A percentile compares a stretch with the other conserved stretches of the same genome.
phyloP scores from a whole-genome alignment of 2,113 vertebrate genomes.

The Gadus macrocephalus region DNA sequence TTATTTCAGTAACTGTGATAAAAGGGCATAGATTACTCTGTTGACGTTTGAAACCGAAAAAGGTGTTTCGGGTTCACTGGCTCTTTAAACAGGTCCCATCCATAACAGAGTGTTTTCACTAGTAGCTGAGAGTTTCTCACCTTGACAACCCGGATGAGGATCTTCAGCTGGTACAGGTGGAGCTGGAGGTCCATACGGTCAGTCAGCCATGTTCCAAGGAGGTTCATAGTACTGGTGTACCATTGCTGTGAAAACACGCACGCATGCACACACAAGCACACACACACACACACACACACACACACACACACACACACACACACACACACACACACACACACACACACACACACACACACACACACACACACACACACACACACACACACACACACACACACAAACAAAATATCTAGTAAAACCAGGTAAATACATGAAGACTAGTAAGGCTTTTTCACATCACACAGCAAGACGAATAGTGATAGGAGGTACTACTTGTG shows the following conservation, averaged over 20 bases:
- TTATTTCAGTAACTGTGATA: too few species aligned
- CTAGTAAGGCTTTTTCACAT: too few species aligned
- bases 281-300: conserved; percentile 16
- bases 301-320: conserved; percentile 37
- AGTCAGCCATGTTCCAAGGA: conserved; percentile 93
- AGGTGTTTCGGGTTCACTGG: too few species aligned
- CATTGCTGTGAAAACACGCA: conserved; percentile 90
- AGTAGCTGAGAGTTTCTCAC: conserved; percentile 55
- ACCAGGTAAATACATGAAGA: too few species aligned
- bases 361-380: conserved; percentile 20
- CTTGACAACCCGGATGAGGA: conserved; percentile 96
- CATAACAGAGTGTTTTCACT: too few species aligned
- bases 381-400: conserved; percentile 35
- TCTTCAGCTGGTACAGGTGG: conserved; percentile 97
- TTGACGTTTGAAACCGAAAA: too few species aligned
- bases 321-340: conserved; percentile 26
- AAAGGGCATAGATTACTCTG: too few species aligned
- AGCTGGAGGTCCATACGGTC: conserved; percentile 99
- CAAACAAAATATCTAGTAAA: not conserved
- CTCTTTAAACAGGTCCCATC: too few species aligned
- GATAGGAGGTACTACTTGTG: too few species aligned
- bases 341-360: not conserved
- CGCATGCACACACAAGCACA: conserved; percentile 16
- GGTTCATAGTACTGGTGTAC: conserved; percentile 98
- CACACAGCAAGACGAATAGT: too few species aligned